Evolutionary conservation across 37 sponge, comb jelly and placozoan genomes (phyloP).

Genomic region (Halichondria panicea): DNA sequence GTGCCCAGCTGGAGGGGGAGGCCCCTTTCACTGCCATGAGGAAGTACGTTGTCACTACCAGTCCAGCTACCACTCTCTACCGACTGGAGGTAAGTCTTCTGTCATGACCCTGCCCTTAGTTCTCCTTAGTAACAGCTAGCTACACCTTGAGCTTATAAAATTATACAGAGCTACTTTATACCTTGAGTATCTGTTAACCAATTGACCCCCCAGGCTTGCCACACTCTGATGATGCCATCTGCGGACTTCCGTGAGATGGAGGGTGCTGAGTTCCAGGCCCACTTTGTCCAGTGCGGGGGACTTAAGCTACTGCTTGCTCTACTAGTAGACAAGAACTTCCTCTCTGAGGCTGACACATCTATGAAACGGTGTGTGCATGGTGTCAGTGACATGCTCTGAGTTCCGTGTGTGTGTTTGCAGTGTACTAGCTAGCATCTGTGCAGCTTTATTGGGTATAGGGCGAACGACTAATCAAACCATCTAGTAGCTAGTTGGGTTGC

Average conservation of each 20-base stretch:
- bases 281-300: conserved; percentile 70
- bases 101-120: background rate
- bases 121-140: background rate
- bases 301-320: conserved; percentile 50
- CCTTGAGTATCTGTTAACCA: background rate
- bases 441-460: too few species aligned
- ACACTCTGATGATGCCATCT: conserved; percentile 78
- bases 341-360: conserved; percentile 31
- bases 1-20: conserved; percentile 16
- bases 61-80: conserved; percentile 62
- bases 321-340: conserved; percentile 43
- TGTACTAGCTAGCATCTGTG: too few species aligned
- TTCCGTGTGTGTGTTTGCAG: too few species aligned
- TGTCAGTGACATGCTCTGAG: too few species aligned
- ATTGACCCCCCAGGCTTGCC: conserved; percentile 42
- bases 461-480: too few species aligned
- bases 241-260: conserved; percentile 57
- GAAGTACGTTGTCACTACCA: conserved; percentile 20
- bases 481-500: too few species aligned
- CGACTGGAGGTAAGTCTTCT: conserved; percentile 48
- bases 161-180: background rate
- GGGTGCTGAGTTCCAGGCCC: conserved; percentile 65
- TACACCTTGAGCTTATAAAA: background rate
- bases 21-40: conserved; percentile 16
- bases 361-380: conserved; percentile 42